A percentile compares a stretch with the other conserved stretches of the same genome.
Conservation (phyloP, 2,888 invertebrate species). For the Sphinx pinastri region DNA sequence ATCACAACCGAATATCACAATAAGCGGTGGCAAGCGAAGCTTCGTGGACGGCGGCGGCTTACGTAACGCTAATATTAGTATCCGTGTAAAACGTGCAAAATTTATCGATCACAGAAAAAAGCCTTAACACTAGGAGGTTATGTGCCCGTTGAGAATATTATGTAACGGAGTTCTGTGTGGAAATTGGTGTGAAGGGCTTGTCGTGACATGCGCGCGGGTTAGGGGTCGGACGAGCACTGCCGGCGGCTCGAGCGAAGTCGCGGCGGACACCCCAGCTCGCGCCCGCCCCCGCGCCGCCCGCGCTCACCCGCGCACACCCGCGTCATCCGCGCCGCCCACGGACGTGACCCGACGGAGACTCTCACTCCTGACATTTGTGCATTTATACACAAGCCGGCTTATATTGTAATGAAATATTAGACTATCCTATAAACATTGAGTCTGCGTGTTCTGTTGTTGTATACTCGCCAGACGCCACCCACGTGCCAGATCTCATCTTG, state of each 20-base stretch:
- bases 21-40: slow-evolving; percentile 81
- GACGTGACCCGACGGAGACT: slow-evolving; percentile 35
- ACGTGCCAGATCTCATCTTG: not conserved
- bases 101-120: slow-evolving; percentile 80
- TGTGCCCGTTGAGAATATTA: slow-evolving; percentile 67
- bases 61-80: slow-evolving; percentile 79
- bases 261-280: slow-evolving; percentile 46
- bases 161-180: slow-evolving; percentile 77
- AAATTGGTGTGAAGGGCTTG: slow-evolving; percentile 60
- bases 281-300: slow-evolving; percentile 38
- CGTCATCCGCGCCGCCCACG: slow-evolving; percentile 35
- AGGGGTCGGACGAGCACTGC: slow-evolving; percentile 78
- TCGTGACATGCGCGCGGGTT: slow-evolving; percentile 75
- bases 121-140: slow-evolving; percentile 77
- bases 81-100: slow-evolving; percentile 78
- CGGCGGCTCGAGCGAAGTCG: slow-evolving; percentile 44
- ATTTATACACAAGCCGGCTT: slow-evolving; percentile 48
- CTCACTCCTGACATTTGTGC: slow-evolving; percentile 50
- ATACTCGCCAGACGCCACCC: not conserved
- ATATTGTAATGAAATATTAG: slow-evolving; percentile 36
- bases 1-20: slow-evolving; percentile 84
- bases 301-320: slow-evolving; percentile 37
- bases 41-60: slow-evolving; percentile 82
- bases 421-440: not conserved
- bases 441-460: slow-evolving; percentile 13